Evolutionary conservation across 2,888 invertebrate genomes (phyloP), one percentile per base, ranked within the genome.

Genomic region (Drosophila nigritarsus): DNA sequence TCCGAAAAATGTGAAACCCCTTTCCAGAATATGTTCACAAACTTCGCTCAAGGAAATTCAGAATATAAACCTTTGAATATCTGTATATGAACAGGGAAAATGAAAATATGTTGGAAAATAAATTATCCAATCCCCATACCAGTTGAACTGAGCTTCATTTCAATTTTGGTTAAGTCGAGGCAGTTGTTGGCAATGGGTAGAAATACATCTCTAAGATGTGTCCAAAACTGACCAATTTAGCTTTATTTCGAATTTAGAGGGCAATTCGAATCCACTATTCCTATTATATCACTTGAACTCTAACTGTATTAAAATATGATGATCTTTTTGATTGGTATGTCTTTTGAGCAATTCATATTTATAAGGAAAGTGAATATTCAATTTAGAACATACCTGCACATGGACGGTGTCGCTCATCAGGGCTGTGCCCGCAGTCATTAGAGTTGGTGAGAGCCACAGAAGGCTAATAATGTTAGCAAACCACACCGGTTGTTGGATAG

Each of bases 371-470:
- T 0, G 3, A 45, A 20, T 13, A 20, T 45, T 45, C 13, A 3
- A 3, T 20, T 32, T 11, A 8, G 11, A n/a, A 79, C 78, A 53
- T 80, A 90, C 91, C 91, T 90, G 87, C 30, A 71, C 66, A 3
- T 64, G 62, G n/a, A 90, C 73, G 5, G 75, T 71, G 20, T 85
- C 78, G 62, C 84, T 79, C 13, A 88, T 59, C 5, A 90, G 48
- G 27, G 75, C 79, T 18, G 85, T 77, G 2, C 65, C 54, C 7
- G 82, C 55, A 2, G 80, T 75, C 65, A 83, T 66, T 1, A 87
- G 8, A 4, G 83, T 78, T 7, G 89, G 90, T 15, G 69, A 60
- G 1, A 87, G 67, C 82, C 83, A 90, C n/a, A 84, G 36, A n/a
- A 79, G 7, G 13, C 64, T 65, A n/a, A 61, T 45, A 0, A 73